These are phyloP conservation scores for Apogon hyalosoma DNA, from an alignment of 2,797 vertebrate species.

Conservation along the genomic window DNA sequence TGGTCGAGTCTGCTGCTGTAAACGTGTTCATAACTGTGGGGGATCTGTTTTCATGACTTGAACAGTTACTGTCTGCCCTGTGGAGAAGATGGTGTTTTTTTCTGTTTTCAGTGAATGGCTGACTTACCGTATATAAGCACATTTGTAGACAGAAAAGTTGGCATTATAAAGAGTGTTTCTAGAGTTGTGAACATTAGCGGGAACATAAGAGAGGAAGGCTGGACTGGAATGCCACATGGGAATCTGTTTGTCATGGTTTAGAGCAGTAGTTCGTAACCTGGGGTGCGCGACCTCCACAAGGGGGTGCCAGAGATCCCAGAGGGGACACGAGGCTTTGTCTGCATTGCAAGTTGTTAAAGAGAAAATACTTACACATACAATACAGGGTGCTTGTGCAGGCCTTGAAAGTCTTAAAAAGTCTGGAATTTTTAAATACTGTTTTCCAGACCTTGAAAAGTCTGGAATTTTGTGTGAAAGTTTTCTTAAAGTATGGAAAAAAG, in stretches of 20 bases:
- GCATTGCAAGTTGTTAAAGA: too few relatives aligned
- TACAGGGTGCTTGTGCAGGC: too few relatives aligned
- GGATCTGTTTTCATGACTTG: slow-evolving; percentile 6
- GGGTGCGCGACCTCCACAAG: too few relatives aligned
- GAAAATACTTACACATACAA: too few relatives aligned
- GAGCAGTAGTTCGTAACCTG: neutral
- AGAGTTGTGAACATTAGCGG: slow-evolving; percentile 13
- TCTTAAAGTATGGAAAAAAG: too few relatives aligned
- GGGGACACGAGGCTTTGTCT: too few relatives aligned
- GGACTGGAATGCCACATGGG: slow-evolving; percentile 6
- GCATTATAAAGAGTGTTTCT: slow-evolving; percentile 18
- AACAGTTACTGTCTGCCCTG: neutral
- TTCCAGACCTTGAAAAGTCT: too few relatives aligned
- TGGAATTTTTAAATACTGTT: too few relatives aligned
- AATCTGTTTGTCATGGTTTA: slow-evolving; percentile 18
- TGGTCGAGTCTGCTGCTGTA: neutral
- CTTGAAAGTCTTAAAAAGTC: too few relatives aligned
- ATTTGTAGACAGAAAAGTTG: slow-evolving; percentile 9
- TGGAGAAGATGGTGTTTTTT: slow-evolving; percentile 10
- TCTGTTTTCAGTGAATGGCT: slow-evolving; percentile 3
- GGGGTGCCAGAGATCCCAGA: too few relatives aligned
- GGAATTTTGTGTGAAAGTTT: too few relatives aligned
- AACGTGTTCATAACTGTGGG: slow-evolving; percentile 5
- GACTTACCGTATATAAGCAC: neutral
- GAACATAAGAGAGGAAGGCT: neutral